These are phyloP conservation scores for Percopsis transmontana DNA, from an alignment of 2,113 vertebrate genomes.

Conservation along the genomic window DNA sequence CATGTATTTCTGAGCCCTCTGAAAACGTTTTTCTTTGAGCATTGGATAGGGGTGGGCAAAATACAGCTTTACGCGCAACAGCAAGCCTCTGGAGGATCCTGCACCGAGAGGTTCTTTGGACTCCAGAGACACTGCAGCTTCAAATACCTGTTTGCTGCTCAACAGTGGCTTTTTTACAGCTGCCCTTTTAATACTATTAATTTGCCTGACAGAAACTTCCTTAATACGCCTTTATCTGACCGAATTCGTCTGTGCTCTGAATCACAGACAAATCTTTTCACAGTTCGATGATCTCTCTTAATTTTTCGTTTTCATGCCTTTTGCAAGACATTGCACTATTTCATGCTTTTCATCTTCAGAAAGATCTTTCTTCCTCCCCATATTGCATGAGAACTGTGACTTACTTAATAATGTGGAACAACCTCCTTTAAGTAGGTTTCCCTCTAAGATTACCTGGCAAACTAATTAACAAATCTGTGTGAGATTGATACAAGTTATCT, in stretches of 20 bases:
- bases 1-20: background rate
- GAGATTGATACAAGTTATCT: slow-evolving; percentile 15
- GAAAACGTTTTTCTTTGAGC: slow-evolving; percentile 34
- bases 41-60: slow-evolving; percentile 21
- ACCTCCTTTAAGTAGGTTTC: slow-evolving; percentile 24
- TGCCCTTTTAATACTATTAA: slow-evolving; percentile 11
- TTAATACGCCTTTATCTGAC: slow-evolving; percentile 28
- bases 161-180: slow-evolving; percentile 19
- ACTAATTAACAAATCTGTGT: slow-evolving; percentile 6
- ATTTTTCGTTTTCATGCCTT: slow-evolving; percentile 21
- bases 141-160: slow-evolving; percentile 38
- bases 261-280: slow-evolving; percentile 12
- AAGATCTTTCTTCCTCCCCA: slow-evolving; percentile 21
- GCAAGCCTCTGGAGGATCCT: slow-evolving; percentile 19
- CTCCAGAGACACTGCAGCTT: slow-evolving; percentile 34
- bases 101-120: slow-evolving; percentile 1
- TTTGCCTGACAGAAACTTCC: slow-evolving; percentile 26
- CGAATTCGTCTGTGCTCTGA: slow-evolving; percentile 18
- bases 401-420: slow-evolving; percentile 27
- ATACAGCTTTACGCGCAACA: slow-evolving; percentile 21
- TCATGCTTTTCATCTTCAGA: slow-evolving; percentile 11
- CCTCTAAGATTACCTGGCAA: slow-evolving; percentile 12
- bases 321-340: slow-evolving; percentile 13
- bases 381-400: slow-evolving; percentile 20
- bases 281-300: slow-evolving; percentile 15